Base-by-base conservation (phyloP, 64 coral and sea anemone species). In the Actinia equina region DNA sequence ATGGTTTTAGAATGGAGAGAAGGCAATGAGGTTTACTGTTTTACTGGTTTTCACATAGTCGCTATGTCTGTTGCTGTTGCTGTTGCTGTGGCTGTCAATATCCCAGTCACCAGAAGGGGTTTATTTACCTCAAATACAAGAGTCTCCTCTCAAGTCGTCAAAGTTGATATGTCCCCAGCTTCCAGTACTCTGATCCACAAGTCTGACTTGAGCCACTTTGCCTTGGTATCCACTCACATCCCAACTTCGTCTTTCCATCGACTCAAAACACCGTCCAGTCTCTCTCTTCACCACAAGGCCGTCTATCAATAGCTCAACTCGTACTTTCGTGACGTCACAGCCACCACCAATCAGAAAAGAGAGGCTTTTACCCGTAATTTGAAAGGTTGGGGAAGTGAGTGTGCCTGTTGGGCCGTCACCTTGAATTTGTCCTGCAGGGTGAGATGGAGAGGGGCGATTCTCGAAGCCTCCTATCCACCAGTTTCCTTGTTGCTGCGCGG, bases 111-210 rank as follows among this genome's bases (percentile, higher is more conserved):
- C 30, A 37, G 30, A 37, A 37, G 30, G 30, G 30, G 30, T 37
- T 37, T 37, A 37, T n/a, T 81, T 51, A 81, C 78, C 78, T 81
- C 14, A 81, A 12, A 85, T 62, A 42, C 83, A 85, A 60, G 18
- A 83, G 43, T 88, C 80, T 41, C 91, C 85, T 74, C 52, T 64
- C 15, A 92, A 77, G 65, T 92, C 91, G 80, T 92, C 91, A 88
- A 92, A 92, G 77, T 88, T 88, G 79, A 88, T 86, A 65, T 92
- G 91, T 42, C 91, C 91, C 91, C 85, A 92, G n/a, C 6, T 11
- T 46, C 63, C 63, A 17, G 17, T 45, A 44, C 78, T 84, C 15
- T 44, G 5, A 25, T 92, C 91, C 46, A 92, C 45, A 7, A 92
- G 10, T 2, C 91, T 74, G 54, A 92, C 62, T 82, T 84, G 79